A percentile compares a stretch with the other conserved stretches of the same genome.
phyloP scores from a whole-genome alignment of 2,888 invertebrate species.

The Meliscaeva auricollis region DNA sequence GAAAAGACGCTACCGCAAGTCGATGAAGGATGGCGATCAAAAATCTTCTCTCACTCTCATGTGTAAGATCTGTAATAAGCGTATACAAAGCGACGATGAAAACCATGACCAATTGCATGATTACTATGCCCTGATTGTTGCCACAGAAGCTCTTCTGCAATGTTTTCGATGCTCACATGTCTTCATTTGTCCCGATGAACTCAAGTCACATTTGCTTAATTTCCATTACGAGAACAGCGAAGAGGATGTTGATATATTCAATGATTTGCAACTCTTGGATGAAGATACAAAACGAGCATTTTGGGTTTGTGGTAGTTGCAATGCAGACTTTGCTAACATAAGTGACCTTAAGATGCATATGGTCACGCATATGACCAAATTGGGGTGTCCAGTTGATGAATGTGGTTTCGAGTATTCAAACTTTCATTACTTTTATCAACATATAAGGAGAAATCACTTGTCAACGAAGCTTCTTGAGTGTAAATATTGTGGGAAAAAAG shows the following conservation, averaged over 20 bases:
- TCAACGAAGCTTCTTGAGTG: slow-evolving; percentile 56
- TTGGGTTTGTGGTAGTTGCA: slow-evolving; percentile 65
- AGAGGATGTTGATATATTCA: slow-evolving; percentile 48
- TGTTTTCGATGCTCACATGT: slow-evolving; percentile 56
- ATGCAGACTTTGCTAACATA: slow-evolving; percentile 37
- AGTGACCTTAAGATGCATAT: slow-evolving; percentile 68
- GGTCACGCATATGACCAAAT: slow-evolving; percentile 64
- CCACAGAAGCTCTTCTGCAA: slow-evolving; percentile 46
- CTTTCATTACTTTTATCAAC: slow-evolving; percentile 70
- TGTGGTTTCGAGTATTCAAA: slow-evolving; percentile 66
- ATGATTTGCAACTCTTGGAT: slow-evolving; percentile 56
- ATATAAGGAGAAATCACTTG: slow-evolving; percentile 61
- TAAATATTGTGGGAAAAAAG: slow-evolving; percentile 57
- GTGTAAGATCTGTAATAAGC: slow-evolving; percentile 71
- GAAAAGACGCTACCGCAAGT: slow-evolving; percentile 48
- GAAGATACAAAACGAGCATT: slow-evolving; percentile 33
- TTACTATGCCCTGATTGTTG: slow-evolving; percentile 52
- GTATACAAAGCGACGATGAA: slow-evolving; percentile 64
- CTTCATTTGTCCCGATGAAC: slow-evolving; percentile 54
- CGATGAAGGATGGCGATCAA: slow-evolving; percentile 50
- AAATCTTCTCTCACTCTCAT: slow-evolving; percentile 50
- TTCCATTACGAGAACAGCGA: slow-evolving; percentile 54
- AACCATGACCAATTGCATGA: slow-evolving; percentile 65
- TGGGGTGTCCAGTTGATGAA: slow-evolving; percentile 56
- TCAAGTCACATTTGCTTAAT: slow-evolving; percentile 53